Evolutionary conservation across 2,888 invertebrate species (phyloP).

Genomic region (Sthenelais limicola): DNA sequence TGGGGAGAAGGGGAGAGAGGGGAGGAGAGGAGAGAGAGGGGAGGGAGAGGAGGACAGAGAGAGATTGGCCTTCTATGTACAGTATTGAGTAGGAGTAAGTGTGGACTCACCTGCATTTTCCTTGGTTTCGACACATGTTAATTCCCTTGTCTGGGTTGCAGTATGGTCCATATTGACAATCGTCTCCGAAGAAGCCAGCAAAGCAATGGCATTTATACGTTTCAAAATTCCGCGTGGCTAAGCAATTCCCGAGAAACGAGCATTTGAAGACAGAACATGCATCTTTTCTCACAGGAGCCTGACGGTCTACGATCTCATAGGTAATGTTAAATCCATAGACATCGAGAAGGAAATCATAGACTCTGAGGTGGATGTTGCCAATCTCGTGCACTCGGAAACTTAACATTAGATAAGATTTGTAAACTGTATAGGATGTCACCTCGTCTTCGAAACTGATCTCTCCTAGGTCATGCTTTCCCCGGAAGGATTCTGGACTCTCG

Average conservation of each 20-base stretch:
- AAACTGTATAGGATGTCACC: conserved; percentile 70
- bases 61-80: too few species aligned
- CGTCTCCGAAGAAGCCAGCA: conserved; percentile 83
- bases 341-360: conserved; percentile 84
- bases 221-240: conserved; percentile 80
- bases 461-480: conserved; percentile 59
- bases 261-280: conserved; percentile 85
- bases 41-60: too few species aligned
- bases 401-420: conserved; percentile 83
- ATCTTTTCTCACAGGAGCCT: conserved; percentile 54
- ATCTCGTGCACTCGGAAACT: conserved; percentile 80
- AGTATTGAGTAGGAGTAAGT: too few species aligned
- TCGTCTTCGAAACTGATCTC: conserved; percentile 60
- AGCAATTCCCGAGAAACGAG: conserved; percentile 89
- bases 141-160: conserved; percentile 80
- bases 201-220: conserved; percentile 87
- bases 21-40: too few species aligned
- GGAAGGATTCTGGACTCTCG: conserved; percentile 52
- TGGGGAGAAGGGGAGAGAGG: too few species aligned
- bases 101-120: conserved; percentile 84
- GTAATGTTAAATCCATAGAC: conserved; percentile 95
- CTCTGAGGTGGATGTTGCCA: conserved; percentile 81
- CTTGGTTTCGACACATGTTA: conserved; percentile 82
- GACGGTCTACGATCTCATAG: conserved; percentile 81
- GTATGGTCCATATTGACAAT: conserved; percentile 86